Evolutionary conservation across 92 coral and sea anemone species (phyloP), one percentile per base, ranked within the genome.

Genomic region (Palythoa grandiflora): DNA sequence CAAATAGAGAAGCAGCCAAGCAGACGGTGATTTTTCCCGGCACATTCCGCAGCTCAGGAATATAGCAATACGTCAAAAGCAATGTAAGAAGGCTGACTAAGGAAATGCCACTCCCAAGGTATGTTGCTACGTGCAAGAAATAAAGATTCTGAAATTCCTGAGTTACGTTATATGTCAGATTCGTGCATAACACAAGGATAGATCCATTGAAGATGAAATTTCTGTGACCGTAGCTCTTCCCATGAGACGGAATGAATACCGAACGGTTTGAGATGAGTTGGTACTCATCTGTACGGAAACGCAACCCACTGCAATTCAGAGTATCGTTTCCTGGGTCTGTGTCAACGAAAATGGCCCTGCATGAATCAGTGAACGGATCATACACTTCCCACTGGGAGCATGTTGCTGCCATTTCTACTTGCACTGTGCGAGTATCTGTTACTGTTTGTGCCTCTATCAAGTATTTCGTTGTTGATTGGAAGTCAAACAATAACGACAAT

Each of bases 1-100:
- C 75, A 52, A 81, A 51, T 6, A 81, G 53, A 17, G 61, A 81
- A 16, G 15, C 51, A 16, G 76, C 86, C 61, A 81, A 19, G 5
- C 86, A 81, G 15, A 68, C 47, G 3, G 44, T 81, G 3, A 81
- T 81, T 63, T 47, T 81, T 6, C 86, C 86, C 60, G 86, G 86
- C 35, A 81, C 19, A 59, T 81, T 81, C 8, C 86, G 75, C 28
- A 81, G 48, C 86, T 66, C 86, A 20, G 50, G 7, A 28, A n/a
- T 68, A 66, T 74, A 81, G 35, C 40, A 3, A 36, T 81, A 81
- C 20, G 75, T 63, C 35, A 48, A 14, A 13, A 81, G 75, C 20
- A 81, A 48, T 21, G 47, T 21, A 15, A 81, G 1, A 28, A 81
- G 57, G 14, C 73, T 52, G 11, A 68, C 59, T 14, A 81, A 20